These are phyloP conservation scores for Stratiomys singularior DNA, from an alignment of 2,888 invertebrate species.

Conservation along the genomic window DNA sequence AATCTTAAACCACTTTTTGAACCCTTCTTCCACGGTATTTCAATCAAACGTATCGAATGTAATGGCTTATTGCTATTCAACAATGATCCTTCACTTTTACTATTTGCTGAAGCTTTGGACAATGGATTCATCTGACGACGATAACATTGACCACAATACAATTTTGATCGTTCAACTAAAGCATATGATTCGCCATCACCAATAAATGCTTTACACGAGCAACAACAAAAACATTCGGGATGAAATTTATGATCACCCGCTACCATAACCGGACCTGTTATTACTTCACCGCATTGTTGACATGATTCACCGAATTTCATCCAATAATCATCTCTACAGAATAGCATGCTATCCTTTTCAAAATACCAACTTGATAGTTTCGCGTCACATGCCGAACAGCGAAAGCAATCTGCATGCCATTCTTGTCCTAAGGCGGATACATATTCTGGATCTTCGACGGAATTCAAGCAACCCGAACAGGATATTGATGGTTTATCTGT, in stretches of 20 bases:
- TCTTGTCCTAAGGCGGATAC: constrained; percentile 84
- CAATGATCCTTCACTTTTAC: constrained; percentile 3
- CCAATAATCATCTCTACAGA: constrained; percentile 91
- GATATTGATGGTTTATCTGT: constrained; percentile 49
- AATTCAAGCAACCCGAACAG: constrained; percentile 60
- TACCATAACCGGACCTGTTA: constrained; percentile 90
- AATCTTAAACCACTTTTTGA: constrained; percentile 73
- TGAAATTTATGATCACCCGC: constrained; percentile 96
- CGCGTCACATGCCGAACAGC: constrained; percentile 91
- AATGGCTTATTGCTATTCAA: constrained; percentile 67
- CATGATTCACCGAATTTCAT: constrained; percentile 88
- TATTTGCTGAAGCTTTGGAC: constrained; percentile 56
- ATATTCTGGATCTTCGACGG: constrained; percentile 72
- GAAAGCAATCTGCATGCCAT: constrained; percentile 92
- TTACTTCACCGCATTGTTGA: constrained; percentile 78
- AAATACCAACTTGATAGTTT: constrained; percentile 91
- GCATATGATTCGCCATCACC: constrained; percentile 95
- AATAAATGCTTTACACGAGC: constrained; percentile 81
- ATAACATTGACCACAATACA: constrained; percentile 88
- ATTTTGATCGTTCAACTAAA: constrained; percentile 86
- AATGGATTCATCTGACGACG: constrained; percentile 72
- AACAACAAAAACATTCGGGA: constrained; percentile 94
- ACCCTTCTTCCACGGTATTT: constrained; percentile 74
- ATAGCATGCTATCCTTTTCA: constrained; percentile 88
- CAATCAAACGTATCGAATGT: constrained; percentile 86